Percentiles rank a stretch among this genome's conserved stretches.
Conservation (phyloP, 2,797 vertebrate species). For the Siniperca undulata region DNA sequence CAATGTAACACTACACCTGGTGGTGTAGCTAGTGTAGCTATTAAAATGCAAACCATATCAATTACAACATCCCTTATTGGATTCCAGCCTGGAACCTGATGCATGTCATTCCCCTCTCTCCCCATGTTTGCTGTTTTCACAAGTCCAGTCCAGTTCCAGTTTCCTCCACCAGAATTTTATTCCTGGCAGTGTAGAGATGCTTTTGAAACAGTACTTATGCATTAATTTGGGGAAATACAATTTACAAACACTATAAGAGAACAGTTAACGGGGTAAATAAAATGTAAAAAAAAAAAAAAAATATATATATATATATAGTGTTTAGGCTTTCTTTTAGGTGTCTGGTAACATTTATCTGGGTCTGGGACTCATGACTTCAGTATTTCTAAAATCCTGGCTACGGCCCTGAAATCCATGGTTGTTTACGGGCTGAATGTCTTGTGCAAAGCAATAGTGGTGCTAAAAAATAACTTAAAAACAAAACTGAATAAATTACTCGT, state of each 20-base stretch:
- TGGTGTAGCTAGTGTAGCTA: too few species aligned
- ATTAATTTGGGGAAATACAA: neutral
- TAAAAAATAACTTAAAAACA: neutral
- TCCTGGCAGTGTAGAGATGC: neutral
- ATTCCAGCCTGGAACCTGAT: neutral
- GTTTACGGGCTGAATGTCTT: neutral
- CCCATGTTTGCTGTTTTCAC: neutral
- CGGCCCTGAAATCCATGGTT: neutral
- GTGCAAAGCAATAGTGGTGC: neutral
- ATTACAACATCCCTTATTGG: neutral
- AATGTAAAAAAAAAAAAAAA: neutral
- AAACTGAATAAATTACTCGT: neutral
- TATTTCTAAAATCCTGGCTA: neutral
- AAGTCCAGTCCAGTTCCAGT: neutral
- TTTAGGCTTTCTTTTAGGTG: neutral
- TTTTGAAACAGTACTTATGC: neutral
- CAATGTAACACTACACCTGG: neutral
- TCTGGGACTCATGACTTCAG: conserved; percentile 5
- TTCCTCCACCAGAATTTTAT: too few species aligned
- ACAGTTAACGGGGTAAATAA: neutral
- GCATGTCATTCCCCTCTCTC: neutral
- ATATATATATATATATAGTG: too few species aligned
- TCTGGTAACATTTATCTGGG: neutral
- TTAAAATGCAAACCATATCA: neutral
- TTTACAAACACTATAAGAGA: neutral